Evolutionary conservation across 2,113 vertebrate species (phyloP), one percentile per base, ranked within the genome.

Genomic region (Ochotona curzoniae): DNA sequence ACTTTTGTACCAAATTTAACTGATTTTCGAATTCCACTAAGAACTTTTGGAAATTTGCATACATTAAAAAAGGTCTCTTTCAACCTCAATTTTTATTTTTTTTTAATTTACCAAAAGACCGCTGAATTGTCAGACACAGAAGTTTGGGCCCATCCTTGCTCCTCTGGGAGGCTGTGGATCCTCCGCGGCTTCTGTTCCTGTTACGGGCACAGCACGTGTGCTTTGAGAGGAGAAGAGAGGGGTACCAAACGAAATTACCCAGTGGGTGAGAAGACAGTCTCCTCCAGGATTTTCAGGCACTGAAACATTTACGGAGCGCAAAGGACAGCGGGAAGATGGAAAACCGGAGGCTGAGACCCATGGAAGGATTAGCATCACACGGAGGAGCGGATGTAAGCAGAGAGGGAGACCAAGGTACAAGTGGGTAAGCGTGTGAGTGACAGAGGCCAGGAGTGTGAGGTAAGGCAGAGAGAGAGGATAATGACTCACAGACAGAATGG

Each of bases 401-500:
- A 87, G 64, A 25, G 44, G 83, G 82, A 88, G 13, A 80, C 15
- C 47, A 51, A 38, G 83, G 54, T 57, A 14, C 89, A 87, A 80
- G 38, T 70, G 80, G 76, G 23, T 14, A 73, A 54, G 57, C 38
- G 66, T 69, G 61, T 60, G 83, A 76, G 60, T 49, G 73, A 60
- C 1, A 3, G n/a, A 2, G 44, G 51, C 63, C 17, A 57, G 75
- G 25, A 28, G 25, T 63, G 60, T 82, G 12, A 57, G 21, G 78
- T 81, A 35, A 54, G 57, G 30, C 1, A 1, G 6, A 7, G 47
- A 7, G 47, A 44, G 38, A 44, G 26, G 26, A 82, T 87, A 85
- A 91, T 85, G 25, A 54, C 51, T 91, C 84, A 75, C 94, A 95
- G 89, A 69, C 79, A 25, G 78, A 70, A 73, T 69, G 57, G 23